Evolutionary conservation across 2,113 vertebrate species (phyloP), one percentile per base, ranked within the genome.

Genomic region (Scatophagus argus): DNA sequence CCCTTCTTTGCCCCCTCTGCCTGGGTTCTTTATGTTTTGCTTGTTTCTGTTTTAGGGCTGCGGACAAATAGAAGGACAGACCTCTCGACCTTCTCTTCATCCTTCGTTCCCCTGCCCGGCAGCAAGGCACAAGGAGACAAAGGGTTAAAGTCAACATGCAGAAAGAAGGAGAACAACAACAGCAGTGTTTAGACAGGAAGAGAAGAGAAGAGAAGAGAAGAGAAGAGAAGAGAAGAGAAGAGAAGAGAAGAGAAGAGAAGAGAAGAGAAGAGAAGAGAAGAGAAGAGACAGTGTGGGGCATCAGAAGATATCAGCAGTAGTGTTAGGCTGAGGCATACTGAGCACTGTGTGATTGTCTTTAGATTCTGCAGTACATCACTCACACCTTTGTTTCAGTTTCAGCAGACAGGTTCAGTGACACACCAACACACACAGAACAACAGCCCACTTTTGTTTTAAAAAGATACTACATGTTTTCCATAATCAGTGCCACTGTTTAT

Each of bases 51-150:
- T 65, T 68, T 8, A 66, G 65, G 77, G 72, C 72, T 82, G 86
- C 23, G 71, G 86, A 91, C 86, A 91, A 78, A 92, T 64, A 76
- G 88, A 92, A 79, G 90, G 94, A 96, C 96, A 96, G 96, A 98
- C 97, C 97, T 98, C 95, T 96, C 92, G 77, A 96, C 94, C 94
- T 97, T 96, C 94, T 97, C 96, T 94, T 97, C 95, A 94, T 96
- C 97, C 95, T 96, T 79, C 91, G 95, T 94, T 94, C 95, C 95
- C 94, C 97, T 98, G 96, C 95, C 95, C 90, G 94, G 96, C 96
- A 94, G 96, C 96, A 94, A 96, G 96, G 96, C 96, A 94, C 90
- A 95, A 94, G 94, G 91, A 96, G 88, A 96, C 94, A 96, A 96
- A 93, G 95, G 94, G 95, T 93, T 95, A 96, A 93, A 92, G 91